Evolutionary conservation across 2,113 vertebrate species (phyloP), one percentile per base, ranked within the genome.

Genomic region (Gymnocephalus cernua): DNA sequence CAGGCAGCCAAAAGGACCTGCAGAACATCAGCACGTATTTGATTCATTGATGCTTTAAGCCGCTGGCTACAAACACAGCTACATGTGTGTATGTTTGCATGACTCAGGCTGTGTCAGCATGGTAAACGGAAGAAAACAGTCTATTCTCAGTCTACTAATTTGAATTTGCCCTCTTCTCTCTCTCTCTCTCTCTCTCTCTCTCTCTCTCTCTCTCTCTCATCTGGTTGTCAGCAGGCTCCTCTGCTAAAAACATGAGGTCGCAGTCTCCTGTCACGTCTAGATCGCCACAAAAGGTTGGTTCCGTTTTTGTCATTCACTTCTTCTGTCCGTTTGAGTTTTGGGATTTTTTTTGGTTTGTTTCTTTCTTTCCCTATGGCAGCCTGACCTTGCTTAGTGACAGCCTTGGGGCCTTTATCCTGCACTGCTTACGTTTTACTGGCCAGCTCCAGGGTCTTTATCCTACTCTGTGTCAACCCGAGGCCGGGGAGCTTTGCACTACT

Each of bases 211-310:
- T 44, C 25, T 6, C 45, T 67, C 79, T 80, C 75, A 44, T 75
- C 74, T 68, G 44, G 38, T 45, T 84, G 79, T 88, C 88, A 85
- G 89, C 95, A 99, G 97, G 96, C 74, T 99, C 97, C 67, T 97
- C 97, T 72, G 96, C 96, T 88, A 98, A 97, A 94, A 97, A 95
- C 80, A 93, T 95, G 63, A 95, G 96, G 64, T 93, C 97, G 0
- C 91, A 97, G 76, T 99, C 98, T 12, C 97, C 97, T 4, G 96
- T 95, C 23, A 94, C 95, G 16, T 97, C 97, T 81, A 96, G 97
- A 93, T 99, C 98, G 47, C 97, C 98, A 23, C 93, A 99, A 94
- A 99, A 99, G 98, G 98, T 99, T 95, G 14, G 93, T 93, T 67
- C 15, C 10, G 48, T 83, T 71, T 29, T 68, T 57, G 45, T 83